A percentile compares a stretch with the other conserved stretches of the same genome.
Evolutionary conservation across 2,113 vertebrate genomes (phyloP).

Genomic region (Trichechus manatus): DNA sequence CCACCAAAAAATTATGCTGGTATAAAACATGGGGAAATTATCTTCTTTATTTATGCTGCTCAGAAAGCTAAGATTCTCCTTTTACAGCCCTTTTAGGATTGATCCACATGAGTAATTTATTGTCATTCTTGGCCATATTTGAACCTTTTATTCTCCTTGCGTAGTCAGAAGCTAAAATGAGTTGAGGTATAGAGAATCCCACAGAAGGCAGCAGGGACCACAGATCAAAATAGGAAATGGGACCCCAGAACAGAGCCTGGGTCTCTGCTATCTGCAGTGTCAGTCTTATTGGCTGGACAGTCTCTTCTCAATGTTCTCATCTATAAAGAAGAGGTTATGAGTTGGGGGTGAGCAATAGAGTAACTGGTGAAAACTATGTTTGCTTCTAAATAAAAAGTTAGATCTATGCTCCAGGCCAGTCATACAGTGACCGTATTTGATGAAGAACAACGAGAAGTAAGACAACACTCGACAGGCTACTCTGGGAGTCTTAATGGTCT

Average conservation of each 20-base stretch:
- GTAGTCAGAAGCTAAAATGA: neutral
- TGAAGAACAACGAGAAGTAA: neutral
- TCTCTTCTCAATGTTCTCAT: neutral
- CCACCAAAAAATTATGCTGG: conserved; percentile 63
- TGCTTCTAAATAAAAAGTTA: neutral
- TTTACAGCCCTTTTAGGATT: conserved; percentile 11
- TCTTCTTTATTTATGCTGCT: conserved; percentile 61
- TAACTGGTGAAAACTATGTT: neutral
- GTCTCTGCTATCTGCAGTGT: neutral
- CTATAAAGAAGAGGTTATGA: neutral
- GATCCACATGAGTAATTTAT: neutral
- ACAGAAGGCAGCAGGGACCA: fast-evolving
- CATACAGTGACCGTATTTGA: neutral
- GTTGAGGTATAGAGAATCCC: neutral
- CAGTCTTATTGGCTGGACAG: neutral
- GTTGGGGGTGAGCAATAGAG: neutral
- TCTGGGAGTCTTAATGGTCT: neutral
- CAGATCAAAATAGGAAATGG: neutral
- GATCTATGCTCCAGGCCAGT: neutral
- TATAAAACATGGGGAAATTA: conserved; percentile 66
- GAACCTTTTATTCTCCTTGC: neutral
- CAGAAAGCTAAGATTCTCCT: neutral
- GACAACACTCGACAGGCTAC: neutral
- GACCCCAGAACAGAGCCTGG: no score
- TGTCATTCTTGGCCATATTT: neutral